Evolutionary conservation across 2,888 invertebrate species (phyloP).

Genomic region (Petrolisthes cinctipes): DNA sequence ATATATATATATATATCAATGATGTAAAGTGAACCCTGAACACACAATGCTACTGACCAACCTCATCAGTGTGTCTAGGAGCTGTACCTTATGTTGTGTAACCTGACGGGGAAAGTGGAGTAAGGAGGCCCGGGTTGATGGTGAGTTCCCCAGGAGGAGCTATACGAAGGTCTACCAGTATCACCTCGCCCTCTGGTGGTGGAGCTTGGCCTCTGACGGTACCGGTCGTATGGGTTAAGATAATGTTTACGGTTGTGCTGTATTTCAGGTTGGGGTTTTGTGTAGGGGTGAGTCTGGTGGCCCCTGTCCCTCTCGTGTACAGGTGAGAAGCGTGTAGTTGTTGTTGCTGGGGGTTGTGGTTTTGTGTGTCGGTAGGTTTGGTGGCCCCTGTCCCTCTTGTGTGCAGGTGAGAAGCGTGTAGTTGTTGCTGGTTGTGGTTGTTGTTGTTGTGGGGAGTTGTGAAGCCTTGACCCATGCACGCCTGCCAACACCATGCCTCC

Average conservation of each 20-base stretch:
- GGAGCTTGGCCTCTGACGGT: too few relatives aligned
- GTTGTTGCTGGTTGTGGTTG: too few relatives aligned
- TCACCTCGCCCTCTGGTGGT: not conserved
- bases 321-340: too few relatives aligned
- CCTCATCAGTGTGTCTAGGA: too few relatives aligned
- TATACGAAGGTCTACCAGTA: not conserved
- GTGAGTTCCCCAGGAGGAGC: not conserved
- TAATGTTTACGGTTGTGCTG: not conserved
- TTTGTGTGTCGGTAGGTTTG: too few relatives aligned
- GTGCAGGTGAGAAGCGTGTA: too few relatives aligned
- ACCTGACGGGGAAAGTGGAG: not conserved
- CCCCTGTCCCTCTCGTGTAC: not conserved
- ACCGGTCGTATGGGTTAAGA: too few relatives aligned
- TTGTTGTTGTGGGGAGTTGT: not conserved
- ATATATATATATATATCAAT: too few relatives aligned
- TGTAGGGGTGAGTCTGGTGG: not conserved
- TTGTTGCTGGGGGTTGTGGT: too few relatives aligned
- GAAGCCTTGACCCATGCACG: not conserved
- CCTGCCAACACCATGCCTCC: constrained; percentile 17
- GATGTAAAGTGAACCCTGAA: too few relatives aligned
- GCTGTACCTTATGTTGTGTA: not conserved
- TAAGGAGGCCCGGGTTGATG: not conserved
- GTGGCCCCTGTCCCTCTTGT: too few relatives aligned
- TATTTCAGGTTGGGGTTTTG: not conserved
- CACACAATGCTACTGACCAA: too few relatives aligned